Percentiles rank a stretch among this genome's conserved stretches.
Conservation (phyloP, 2,797 vertebrate genomes). For the Eulemur albifrons region DNA sequence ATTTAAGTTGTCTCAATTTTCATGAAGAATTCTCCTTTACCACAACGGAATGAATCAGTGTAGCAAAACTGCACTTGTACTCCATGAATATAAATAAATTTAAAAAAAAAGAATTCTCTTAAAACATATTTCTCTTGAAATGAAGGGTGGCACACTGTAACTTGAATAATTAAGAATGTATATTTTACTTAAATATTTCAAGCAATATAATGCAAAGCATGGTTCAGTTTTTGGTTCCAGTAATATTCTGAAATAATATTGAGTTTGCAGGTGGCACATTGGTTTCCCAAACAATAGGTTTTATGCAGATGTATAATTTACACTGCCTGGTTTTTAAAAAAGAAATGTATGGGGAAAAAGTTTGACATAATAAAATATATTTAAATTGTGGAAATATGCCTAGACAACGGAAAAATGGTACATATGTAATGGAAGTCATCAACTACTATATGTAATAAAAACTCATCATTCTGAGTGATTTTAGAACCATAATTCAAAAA, state of each 20-base stretch:
- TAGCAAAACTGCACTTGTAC: not conserved
- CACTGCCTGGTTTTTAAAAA: constrained; percentile 30
- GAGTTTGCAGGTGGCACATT: constrained; percentile 13
- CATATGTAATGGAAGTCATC: constrained; percentile 63
- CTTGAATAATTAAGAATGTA: constrained; percentile 44
- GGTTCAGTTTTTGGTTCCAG: constrained; percentile 59
- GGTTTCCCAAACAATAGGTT: constrained; percentile 46
- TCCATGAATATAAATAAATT: not conserved
- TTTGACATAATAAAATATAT: constrained; percentile 44
- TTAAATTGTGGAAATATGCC: constrained; percentile 44
- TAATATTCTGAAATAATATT: constrained; percentile 57
- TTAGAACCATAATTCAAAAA: constrained; percentile 60
- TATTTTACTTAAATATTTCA: constrained; percentile 63
- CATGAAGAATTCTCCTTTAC: constrained; percentile 5
- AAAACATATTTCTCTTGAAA: constrained; percentile 63
- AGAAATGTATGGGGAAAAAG: not conserved
- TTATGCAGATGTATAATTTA: constrained; percentile 21
- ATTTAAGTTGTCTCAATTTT: constrained; percentile 50
- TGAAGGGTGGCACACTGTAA: constrained; percentile 44
- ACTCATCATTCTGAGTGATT: constrained; percentile 46
- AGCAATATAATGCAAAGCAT: constrained; percentile 62
- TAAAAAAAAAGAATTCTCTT: constrained; percentile 8
- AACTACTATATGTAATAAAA: constrained; percentile 58
- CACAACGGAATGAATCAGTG: not conserved
- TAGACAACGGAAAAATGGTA: constrained; percentile 59